Evolutionary conservation across 2,888 invertebrate genomes (phyloP).

Genomic region (Drosophila recens): DNA sequence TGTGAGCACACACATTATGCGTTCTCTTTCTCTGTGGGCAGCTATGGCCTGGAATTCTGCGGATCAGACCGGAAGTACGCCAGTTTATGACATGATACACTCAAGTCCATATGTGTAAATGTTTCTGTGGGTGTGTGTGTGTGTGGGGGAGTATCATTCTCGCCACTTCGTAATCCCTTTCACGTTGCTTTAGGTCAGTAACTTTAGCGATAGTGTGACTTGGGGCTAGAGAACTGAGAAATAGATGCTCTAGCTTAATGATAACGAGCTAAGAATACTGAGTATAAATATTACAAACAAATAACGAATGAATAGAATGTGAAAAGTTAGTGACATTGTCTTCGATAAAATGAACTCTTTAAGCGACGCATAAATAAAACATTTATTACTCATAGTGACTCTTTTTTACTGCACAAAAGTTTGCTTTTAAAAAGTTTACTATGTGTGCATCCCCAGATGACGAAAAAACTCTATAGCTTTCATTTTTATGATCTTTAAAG

Average conservation of each 20-base stretch:
- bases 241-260: neutral
- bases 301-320: neutral
- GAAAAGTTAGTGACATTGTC: neutral
- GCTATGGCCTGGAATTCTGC: slow-evolving; percentile 46
- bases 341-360: neutral
- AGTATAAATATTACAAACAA: neutral
- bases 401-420: too few species aligned
- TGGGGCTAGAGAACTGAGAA: neutral
- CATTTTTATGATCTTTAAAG: too few species aligned
- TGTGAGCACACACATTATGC: neutral
- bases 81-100: slow-evolving; percentile 28
- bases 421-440: too few species aligned
- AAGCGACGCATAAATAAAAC: neutral
- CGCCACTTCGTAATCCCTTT: slow-evolving; percentile 55
- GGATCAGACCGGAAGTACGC: slow-evolving; percentile 55
- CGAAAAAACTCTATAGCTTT: too few species aligned
- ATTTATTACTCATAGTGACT: neutral
- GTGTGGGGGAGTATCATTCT: slow-evolving; percentile 13
- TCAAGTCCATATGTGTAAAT: neutral
- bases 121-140: neutral
- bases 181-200: slow-evolving; percentile 77
- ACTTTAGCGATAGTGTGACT: slow-evolving; percentile 41
- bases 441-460: too few species aligned
- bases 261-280: neutral
- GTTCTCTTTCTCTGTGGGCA: slow-evolving; percentile 23